These are phyloP conservation scores for Turdus rufiventris DNA, from an alignment of 2,113 vertebrate species.

Conservation along the genomic window DNA sequence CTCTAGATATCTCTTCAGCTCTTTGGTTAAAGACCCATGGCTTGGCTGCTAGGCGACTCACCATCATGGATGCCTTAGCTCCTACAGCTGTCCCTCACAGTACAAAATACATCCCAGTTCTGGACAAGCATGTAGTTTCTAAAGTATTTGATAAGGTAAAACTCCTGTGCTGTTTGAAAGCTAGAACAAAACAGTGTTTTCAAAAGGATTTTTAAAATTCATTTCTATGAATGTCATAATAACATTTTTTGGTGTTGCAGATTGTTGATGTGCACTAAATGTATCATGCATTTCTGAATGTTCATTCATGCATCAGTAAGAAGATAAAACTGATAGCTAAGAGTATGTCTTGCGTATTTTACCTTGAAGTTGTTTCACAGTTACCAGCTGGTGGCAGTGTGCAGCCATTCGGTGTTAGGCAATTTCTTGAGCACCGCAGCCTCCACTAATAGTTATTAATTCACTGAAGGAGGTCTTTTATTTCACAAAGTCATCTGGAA, in stretches of 20 bases:
- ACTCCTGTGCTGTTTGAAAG: background rate
- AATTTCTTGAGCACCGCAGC: background rate
- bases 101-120: slow-evolving; percentile 70
- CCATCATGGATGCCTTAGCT: slow-evolving; percentile 76
- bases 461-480: background rate
- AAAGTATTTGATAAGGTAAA: slow-evolving; percentile 82
- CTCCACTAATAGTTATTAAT: background rate
- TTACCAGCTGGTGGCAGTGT: slow-evolving; percentile 7
- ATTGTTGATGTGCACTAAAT: background rate
- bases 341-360: background rate
- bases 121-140: slow-evolving; percentile 76
- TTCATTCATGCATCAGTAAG: background rate
- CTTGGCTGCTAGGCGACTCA: slow-evolving; percentile 74
- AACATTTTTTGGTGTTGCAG: background rate
- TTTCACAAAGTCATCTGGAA: background rate
- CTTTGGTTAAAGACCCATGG: slow-evolving; percentile 76
- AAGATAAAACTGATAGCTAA: background rate
- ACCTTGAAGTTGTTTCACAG: background rate
- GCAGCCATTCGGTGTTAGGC: background rate
- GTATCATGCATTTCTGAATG: background rate
- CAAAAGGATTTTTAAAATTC: background rate
- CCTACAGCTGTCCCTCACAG: slow-evolving; percentile 53
- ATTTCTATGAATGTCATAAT: background rate
- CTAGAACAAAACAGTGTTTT: background rate
- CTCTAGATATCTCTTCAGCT: slow-evolving; percentile 59